Base-by-base conservation (phyloP, 2,888 invertebrate species). In the Alentia gelatinosa region DNA sequence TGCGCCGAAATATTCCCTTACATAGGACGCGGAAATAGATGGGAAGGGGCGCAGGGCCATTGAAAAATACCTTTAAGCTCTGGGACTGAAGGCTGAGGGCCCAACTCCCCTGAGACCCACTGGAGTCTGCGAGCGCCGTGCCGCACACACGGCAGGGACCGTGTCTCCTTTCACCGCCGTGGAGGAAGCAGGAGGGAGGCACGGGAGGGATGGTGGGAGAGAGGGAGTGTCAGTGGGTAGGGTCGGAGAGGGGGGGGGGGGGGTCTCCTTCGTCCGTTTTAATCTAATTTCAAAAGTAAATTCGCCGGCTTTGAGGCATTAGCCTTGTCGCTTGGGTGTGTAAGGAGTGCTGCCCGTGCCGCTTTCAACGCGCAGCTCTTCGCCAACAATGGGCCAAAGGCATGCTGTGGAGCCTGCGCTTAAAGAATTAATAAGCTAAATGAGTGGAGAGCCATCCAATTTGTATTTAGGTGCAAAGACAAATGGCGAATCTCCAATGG, bases 281-380 rank as follows among this genome's bases (percentile, higher is more conserved):
- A 68, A 68, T 68, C 30, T 68, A 68, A 68, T 68, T 68, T 68
- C 26, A 68, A 68, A 30, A 30, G 68, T 68, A 68, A 68, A 68
- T 68, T 68, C 33, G 3, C 33, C 26, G 30, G 68, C 4, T 68
- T 30, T 68, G 30, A 68, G 68, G 30, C 68, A 68, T 68, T 68
- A 30, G n/a, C 68, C 33, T 4, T 68, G 68, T 68, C 30, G 3
- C 30, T 1, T 68, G 68, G 30, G 30, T 68, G 30, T 26, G 68
- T 26, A 19, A 26, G 7, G 19, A 19, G 56, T n/a, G 3, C 5
- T 19, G 5, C 3, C 56, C 56, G n/a, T 56, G 15, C 12, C 30
- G 33, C 26, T 30, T 30, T 30, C 33, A 4, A 26, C 30, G 56
- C 19, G 3, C 56, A 56, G 68, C 33, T 26, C 68, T 4, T 30